Percentiles rank a stretch among this genome's conserved stretches.
phyloP scores from a whole-genome alignment of 2,113 vertebrate genomes.

The Turnix velox region DNA sequence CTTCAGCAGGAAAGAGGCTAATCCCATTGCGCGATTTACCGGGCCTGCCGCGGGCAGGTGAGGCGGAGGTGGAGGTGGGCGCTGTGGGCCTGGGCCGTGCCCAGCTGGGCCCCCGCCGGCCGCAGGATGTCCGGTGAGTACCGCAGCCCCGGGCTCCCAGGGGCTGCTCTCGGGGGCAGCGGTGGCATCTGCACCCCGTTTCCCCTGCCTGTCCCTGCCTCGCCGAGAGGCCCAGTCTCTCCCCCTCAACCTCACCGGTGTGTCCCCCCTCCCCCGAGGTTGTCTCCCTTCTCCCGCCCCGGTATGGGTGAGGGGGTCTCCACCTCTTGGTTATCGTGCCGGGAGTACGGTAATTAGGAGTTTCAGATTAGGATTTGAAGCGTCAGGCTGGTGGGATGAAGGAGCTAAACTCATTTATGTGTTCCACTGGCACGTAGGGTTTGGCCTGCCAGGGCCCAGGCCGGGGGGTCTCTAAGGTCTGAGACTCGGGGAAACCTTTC shows the following conservation, averaged over 20 bases:
- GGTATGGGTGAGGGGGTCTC: accelerated
- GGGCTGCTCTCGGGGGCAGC: not conserved
- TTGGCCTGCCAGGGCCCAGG: not conserved
- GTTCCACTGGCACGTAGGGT: accelerated
- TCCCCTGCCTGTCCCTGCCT: not conserved
- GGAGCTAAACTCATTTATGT: not conserved
- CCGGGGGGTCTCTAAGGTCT: not conserved
- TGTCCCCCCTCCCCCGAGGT: no score
- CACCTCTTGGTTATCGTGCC: no score
- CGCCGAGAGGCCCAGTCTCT: not conserved
- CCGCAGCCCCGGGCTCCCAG: not conserved
- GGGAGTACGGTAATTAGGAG: not conserved
- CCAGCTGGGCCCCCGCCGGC: not conserved
- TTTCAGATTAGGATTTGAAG: not conserved
- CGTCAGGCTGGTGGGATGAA: not conserved
- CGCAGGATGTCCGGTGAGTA: slow-evolving; percentile 55
- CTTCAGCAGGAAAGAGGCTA: not conserved
- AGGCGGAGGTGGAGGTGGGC: not conserved
- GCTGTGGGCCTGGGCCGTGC: not conserved
- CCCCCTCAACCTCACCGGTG: no score
- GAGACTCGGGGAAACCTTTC: not conserved
- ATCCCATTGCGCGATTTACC: not conserved
- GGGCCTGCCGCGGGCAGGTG: not conserved
- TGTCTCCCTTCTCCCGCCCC: not conserved
- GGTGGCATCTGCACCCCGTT: not conserved